These are phyloP conservation scores for Nemotelus nigrinus DNA, from an alignment of 2,888 invertebrate species.

Conservation along the genomic window DNA sequence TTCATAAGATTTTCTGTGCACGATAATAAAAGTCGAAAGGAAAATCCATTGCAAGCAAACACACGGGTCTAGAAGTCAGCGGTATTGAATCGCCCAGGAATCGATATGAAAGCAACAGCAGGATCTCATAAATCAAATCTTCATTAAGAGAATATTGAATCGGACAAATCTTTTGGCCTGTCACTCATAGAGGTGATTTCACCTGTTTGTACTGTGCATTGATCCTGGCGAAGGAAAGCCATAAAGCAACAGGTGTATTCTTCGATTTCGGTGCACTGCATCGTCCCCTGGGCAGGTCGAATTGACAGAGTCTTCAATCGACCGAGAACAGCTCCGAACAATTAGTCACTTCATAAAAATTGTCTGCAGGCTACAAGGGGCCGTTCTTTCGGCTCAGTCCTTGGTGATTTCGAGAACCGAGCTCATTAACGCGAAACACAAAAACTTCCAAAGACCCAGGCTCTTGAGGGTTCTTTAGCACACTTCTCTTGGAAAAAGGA, in stretches of 20 bases:
- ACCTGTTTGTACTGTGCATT: constrained; percentile 3
- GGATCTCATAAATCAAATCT: constrained; percentile 22
- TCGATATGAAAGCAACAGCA: background rate
- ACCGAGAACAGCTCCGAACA: constrained; percentile 2
- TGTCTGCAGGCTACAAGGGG: background rate
- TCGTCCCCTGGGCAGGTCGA: background rate
- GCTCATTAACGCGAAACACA: background rate
- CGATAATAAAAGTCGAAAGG: background rate
- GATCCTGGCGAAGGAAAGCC: background rate
- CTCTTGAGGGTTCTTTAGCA: background rate
- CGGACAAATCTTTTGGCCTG: background rate
- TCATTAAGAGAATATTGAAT: constrained; percentile 23
- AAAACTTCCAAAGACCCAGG: background rate
- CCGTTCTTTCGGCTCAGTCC: background rate
- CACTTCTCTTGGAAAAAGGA: constrained; percentile 7
- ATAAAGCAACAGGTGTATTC: constrained; percentile 21
- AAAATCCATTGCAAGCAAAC: background rate
- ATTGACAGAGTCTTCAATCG: background rate
- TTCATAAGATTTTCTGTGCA: constrained; percentile 19
- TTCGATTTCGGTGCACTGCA: background rate
- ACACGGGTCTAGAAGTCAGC: background rate
- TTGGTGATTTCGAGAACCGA: constrained; percentile 11
- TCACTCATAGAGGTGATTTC: background rate
- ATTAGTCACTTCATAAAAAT: constrained; percentile 24
- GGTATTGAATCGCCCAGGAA: background rate